Base-by-base conservation (phyloP, 1,140 invertebrate genomes). In the Latrodectus geometricus region DNA sequence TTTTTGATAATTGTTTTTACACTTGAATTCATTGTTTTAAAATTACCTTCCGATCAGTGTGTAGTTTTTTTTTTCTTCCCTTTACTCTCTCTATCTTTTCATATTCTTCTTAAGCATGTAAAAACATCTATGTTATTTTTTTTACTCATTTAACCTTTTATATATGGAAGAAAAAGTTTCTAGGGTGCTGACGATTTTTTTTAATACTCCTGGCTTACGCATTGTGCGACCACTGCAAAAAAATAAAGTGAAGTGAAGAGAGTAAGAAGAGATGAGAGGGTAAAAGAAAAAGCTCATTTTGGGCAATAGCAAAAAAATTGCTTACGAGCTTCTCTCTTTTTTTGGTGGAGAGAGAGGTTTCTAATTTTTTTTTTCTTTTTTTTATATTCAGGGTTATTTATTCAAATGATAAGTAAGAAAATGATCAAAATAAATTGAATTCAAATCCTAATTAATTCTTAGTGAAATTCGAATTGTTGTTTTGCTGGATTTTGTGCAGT, bases 1-100 rank as follows among this genome's bases (percentile, higher is more conserved):
- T 76, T 83, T 84, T 84, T 84, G 82, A 84, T 84, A 84, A 84
- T 84, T 84, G 73, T 84, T 84, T 84, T 84, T 84, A 76, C 82
- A 76, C 82, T 84, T 69, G 61, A 84, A 84, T 84, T 76, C 82
- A 76, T 84, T 84, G 82, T 76, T 84, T 83, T 76, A 76, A 76
- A 84, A 75, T 84, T 84, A 82, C 70, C 70, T 15, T 23, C 15
- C 75, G 7, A 23, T 69, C 68, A n/a, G n/a, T 69, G n/a, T 61
- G 54, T 14, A 8, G 2, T 35, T 35, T 35, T 35, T 35, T 35
- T 61, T 61, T 61, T 8, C 54, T 17, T 8, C 8, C 11, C 54
- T 14, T 17, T 17, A 11, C 54, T 61, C 54, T 61, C 54, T 8
- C 54, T 35, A 35, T 35, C 35, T 35, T 35, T 35, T 35, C 35